Evolutionary conservation across 1,140 invertebrate genomes (phyloP).

Genomic region (Ooceraea biroi): DNA sequence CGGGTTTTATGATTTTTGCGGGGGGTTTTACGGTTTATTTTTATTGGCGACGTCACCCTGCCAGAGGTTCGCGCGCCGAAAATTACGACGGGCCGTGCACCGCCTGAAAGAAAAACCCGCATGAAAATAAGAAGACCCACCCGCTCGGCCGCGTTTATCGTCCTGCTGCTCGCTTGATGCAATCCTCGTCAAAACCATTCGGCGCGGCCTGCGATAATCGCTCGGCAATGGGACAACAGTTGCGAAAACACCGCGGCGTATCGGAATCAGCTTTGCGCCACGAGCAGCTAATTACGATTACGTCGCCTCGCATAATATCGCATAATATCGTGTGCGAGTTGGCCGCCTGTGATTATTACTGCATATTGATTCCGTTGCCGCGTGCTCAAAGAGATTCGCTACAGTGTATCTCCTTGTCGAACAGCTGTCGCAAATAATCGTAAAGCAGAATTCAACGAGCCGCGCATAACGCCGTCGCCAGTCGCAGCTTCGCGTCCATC

Average conservation of each 20-base stretch:
- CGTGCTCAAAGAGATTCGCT: neutral
- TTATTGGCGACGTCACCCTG: slow-evolving; percentile 27
- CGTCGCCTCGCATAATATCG: slow-evolving; percentile 37
- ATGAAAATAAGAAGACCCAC: slow-evolving; percentile 9
- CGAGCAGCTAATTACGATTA: slow-evolving; percentile 42
- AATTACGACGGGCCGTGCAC: slow-evolving; percentile 39
- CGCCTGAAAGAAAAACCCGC: slow-evolving; percentile 19
- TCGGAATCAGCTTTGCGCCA: slow-evolving; percentile 31
- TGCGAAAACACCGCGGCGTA: slow-evolving; percentile 9
- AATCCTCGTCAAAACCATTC: slow-evolving; percentile 26
- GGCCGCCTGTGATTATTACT: slow-evolving; percentile 1
- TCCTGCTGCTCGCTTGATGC: slow-evolving; percentile 24
- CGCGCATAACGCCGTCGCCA: slow-evolving; percentile 38
- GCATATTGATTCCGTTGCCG: neutral
- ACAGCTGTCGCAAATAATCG: slow-evolving; percentile 60
- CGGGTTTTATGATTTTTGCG: slow-evolving; percentile 7
- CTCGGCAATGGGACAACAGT: slow-evolving; percentile 1
- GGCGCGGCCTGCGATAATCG: slow-evolving; percentile 1
- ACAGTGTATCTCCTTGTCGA: slow-evolving; percentile 17
- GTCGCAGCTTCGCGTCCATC: slow-evolving; percentile 26
- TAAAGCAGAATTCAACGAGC: slow-evolving; percentile 46
- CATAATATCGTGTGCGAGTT: neutral
- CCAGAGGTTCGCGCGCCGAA: slow-evolving; percentile 13
- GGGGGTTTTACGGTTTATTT: slow-evolving; percentile 51
- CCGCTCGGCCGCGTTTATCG: slow-evolving; percentile 13